Evolutionary conservation across 2,113 vertebrate species (phyloP), one percentile per base, ranked within the genome.

Genomic region (Pavo muticus): DNA sequence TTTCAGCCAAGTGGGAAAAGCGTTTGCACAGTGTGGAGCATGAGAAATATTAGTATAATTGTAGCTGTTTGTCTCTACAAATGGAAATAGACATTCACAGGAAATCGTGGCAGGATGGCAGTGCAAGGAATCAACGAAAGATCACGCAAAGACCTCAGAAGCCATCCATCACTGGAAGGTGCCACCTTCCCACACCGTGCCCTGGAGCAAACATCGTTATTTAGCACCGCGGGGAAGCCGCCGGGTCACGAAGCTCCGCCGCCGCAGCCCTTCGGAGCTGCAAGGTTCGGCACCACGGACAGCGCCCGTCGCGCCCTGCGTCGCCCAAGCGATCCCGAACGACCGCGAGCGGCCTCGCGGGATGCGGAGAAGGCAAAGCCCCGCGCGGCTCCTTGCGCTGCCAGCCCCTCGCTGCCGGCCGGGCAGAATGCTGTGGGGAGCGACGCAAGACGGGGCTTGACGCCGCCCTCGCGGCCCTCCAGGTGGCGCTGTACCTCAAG

Each of bases 401-500:
- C 56, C 10, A 6, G 54, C 54, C 54, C 54, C 54, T 11, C 54
- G 30, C 54, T 11, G 30, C 54, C 29, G 54, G 54, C 14, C 30
- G 54, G 54, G 30, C 30, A 30, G 54, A 32, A 32, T 14, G 54
- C 54, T 6, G 54, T 5, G 56, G 56, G 32, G 32, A n/a, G 32
- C 32, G 32, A 20, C 10, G 1, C 14, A 9, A 9, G 48, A 0
- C 2, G 1, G 29, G 9, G 30, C 8, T 10, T 16, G 40, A 50
- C 40, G 0, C 21, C 8, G 48, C 39, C 42, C 2, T 9, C 13
- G 19, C 4, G 32, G 35, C 75, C 96, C 96, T 74, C 80, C 73
- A 97, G 98, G 78, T 97, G 98, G 97, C 89, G 91, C 94, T 95
- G 92, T 74, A 7, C 10, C 63, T 94, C 96, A 95, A 90, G 90